Evolutionary conservation across 2,797 vertebrate species (phyloP), one percentile per base, ranked within the genome.

Genomic region (Thaleichthys pacificus): DNA sequence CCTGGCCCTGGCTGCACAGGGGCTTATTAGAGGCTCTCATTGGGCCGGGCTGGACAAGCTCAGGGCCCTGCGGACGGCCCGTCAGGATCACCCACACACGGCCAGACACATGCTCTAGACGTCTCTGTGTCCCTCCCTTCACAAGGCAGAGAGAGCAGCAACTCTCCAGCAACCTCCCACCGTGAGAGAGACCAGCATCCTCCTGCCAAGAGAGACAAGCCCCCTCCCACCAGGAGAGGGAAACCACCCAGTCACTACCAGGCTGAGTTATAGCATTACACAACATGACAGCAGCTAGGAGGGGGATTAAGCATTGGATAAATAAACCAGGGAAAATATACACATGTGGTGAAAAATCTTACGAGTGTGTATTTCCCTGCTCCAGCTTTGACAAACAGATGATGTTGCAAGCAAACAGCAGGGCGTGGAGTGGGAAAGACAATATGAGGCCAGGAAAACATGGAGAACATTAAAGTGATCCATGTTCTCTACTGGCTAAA

Each of bases 271-370:
- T 12, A 54, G 19, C 9, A n/a, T 38, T 47, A 72, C 76, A 68
- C 80, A 84, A 78, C 72, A 78, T 79, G 86, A 86, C 77, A 70
- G 82, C 68, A 82, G 90, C n/a, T 87, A 85, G 78, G 68, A 77
- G 78, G 3, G 2, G 56, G 87, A 89, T 86, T 89, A 84, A 80
- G 79, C 67, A 71, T 81, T 42, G 74, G 70, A 77, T 87, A 81
- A 88, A 89, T 85, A 89, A 86, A 68, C 69, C 68, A 42, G 49
- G 75, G 82, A 84, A 77, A 32, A 57, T 5, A 83, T 62, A 82
- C 81, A 91, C 85, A 91, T 89, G 85, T 84, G 78, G 86, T 80
- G 77, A 77, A 42, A 84, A 57, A 68, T 42, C 73, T 77, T 76
- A 61, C 77, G 76, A 78, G 82, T 86, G 75, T 47, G 66, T 61